These are phyloP conservation scores for Parambassis ranga DNA, from an alignment of 2,797 vertebrate genomes.

Conservation along the genomic window DNA sequence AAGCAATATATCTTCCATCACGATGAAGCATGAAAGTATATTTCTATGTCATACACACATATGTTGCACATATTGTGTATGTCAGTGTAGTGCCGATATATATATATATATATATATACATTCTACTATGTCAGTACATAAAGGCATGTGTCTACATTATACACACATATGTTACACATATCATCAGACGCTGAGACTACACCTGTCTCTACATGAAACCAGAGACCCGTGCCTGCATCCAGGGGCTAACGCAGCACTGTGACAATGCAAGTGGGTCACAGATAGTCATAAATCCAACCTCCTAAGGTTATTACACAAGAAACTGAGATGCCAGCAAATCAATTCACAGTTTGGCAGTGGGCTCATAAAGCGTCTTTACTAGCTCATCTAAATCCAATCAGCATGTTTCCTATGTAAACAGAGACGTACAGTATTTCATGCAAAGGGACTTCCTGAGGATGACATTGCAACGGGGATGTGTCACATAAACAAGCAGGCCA, in stretches of 20 bases:
- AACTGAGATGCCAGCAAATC: conserved; percentile 79
- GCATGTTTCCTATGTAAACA: conserved; percentile 70
- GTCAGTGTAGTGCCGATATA: conserved; percentile 42
- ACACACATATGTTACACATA: conserved; percentile 72
- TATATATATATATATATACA: conserved; percentile 62
- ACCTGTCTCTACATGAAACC: conserved; percentile 81
- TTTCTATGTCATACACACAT: conserved; percentile 61
- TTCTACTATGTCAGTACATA: conserved; percentile 68
- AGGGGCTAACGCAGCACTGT: conserved; percentile 50
- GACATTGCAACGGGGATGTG: conserved; percentile 30
- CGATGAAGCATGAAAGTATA: conserved; percentile 46
- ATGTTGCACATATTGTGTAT: conserved; percentile 62
- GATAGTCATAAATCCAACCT: conserved; percentile 78
- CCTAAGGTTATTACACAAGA: conserved; percentile 79
- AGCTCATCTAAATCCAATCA: conserved; percentile 73
- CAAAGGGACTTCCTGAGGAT: conserved; percentile 52
- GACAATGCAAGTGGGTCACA: conserved; percentile 75
- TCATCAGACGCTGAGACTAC: conserved; percentile 68
- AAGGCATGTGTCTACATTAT: conserved; percentile 65
- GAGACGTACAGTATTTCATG: conserved; percentile 57
- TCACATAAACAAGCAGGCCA: conserved; percentile 45
- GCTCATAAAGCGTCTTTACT: conserved; percentile 73
- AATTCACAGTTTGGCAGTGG: conserved; percentile 74
- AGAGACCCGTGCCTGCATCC: conserved; percentile 65
- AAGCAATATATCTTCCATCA: conserved; percentile 58